Evolutionary conservation across 2,113 vertebrate genomes (phyloP).

Genomic region (Toxostoma redivivum): DNA sequence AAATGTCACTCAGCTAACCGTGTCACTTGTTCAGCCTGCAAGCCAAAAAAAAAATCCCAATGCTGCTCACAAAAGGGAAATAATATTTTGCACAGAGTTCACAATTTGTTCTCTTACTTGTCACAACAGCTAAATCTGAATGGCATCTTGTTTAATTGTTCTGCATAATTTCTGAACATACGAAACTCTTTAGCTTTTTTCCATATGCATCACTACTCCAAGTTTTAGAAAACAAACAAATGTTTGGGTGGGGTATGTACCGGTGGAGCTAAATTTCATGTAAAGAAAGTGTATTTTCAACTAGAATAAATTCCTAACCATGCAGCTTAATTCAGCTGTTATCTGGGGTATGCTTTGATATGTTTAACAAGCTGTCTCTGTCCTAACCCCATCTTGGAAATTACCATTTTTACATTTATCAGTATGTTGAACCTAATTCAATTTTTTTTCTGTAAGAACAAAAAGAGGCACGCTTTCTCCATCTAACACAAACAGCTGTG

Average conservation of each 20-base stretch:
- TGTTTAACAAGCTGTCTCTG: background rate
- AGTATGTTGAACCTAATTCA: background rate
- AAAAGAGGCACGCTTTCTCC: background rate
- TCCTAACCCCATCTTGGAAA: background rate
- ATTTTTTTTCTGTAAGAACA: background rate
- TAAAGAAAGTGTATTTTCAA: background rate
- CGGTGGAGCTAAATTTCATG: background rate
- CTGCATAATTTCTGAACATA: background rate
- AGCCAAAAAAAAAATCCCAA: background rate
- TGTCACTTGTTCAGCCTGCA: background rate
- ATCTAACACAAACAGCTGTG: background rate
- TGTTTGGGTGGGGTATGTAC: background rate
- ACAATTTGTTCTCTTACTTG: background rate
- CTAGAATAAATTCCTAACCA: background rate
- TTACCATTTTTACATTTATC: constrained; percentile 8
- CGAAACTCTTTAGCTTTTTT: background rate
- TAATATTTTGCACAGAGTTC: background rate
- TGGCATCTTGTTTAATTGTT: background rate
- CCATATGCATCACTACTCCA: background rate
- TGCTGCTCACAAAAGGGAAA: background rate
- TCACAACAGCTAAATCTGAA: background rate
- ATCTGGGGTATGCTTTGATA: constrained; percentile 16
- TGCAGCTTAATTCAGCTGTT: background rate
- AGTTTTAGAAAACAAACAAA: background rate
- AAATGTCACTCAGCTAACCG: background rate